These are phyloP conservation scores for Camarhynchus parvulus DNA, from an alignment of 2,113 vertebrate genomes.

Conservation along the genomic window DNA sequence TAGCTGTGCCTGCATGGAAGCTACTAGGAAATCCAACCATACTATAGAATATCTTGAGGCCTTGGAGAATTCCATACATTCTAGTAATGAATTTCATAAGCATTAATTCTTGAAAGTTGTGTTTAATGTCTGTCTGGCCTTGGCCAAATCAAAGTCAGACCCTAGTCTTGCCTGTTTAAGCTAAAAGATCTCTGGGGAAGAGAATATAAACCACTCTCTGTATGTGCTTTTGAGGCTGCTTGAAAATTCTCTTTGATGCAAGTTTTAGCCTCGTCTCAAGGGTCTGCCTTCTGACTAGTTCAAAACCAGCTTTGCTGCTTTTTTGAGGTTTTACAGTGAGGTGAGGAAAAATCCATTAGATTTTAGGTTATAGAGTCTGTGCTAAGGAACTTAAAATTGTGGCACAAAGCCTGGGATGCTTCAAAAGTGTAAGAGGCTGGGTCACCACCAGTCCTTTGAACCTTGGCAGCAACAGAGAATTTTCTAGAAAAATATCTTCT, in stretches of 20 bases:
- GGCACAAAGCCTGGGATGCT: not conserved
- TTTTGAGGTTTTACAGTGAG: not conserved
- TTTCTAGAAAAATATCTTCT: not conserved
- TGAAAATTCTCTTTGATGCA: constrained; percentile 25
- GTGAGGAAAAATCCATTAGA: not conserved
- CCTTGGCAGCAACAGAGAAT: not conserved
- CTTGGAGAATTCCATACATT: not conserved
- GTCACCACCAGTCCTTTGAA: not conserved
- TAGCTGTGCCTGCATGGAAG: not conserved
- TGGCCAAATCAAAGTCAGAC: constrained; percentile 9
- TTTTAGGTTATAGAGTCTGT: not conserved
- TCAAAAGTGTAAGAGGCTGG: not conserved
- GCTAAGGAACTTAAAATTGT: not conserved
- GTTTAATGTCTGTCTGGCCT: constrained; percentile 11
- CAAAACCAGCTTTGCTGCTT: not conserved
- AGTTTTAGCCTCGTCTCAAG: not conserved
- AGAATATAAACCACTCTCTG: not conserved
- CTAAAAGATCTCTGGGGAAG: constrained; percentile 23
- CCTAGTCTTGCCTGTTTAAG: not conserved
- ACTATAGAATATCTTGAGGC: not conserved
- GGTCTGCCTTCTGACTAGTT: not conserved
- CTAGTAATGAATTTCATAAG: not conserved
- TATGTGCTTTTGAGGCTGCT: not conserved
- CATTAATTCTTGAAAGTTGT: not conserved
- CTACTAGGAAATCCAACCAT: not conserved